Conservation (phyloP, 1,140 invertebrate species). For the Oryzaephilus surinamensis region DNA sequence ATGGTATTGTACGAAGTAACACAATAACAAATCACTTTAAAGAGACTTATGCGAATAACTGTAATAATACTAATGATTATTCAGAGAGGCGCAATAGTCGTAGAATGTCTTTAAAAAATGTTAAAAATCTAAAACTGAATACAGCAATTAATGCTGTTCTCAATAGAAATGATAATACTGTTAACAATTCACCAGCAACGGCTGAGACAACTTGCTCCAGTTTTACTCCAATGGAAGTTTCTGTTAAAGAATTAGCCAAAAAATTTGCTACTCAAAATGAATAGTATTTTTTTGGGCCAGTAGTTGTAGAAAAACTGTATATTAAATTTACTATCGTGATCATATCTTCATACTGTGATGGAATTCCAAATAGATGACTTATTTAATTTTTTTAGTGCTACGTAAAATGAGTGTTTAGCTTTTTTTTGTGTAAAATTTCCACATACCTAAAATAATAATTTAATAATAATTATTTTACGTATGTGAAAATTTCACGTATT, state of each 20-base stretch:
- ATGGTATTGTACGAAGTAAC: slow-evolving; percentile 43
- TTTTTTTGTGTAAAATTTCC: too few species aligned
- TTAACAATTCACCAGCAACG: slow-evolving; percentile 21
- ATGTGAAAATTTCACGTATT: too few species aligned
- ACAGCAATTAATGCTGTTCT: slow-evolving; percentile 23
- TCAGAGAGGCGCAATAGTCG: slow-evolving; percentile 1
- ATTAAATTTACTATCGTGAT: too few species aligned
- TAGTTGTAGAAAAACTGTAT: too few species aligned
- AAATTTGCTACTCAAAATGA: slow-evolving; percentile 12
- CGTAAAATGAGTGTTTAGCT: too few species aligned
- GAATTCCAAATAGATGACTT: not conserved
- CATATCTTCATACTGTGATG: too few species aligned
- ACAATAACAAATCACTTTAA: slow-evolving; percentile 16
- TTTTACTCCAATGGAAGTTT: slow-evolving; percentile 7
- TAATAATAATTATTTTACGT: too few species aligned
- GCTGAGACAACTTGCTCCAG: slow-evolving; percentile 20
- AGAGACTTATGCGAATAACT: too few species aligned
- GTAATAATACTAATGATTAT: too few species aligned
- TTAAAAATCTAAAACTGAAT: slow-evolving; percentile 38
- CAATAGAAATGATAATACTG: slow-evolving; percentile 11
- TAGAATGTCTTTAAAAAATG: slow-evolving; percentile 34
- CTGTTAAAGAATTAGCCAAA: slow-evolving; percentile 28
- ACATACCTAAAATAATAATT: too few species aligned
- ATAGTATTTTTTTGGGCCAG: too few species aligned
- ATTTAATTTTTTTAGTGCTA: too few species aligned